Evolutionary conservation across 1,140 invertebrate genomes (phyloP), one percentile per base, ranked within the genome.

Genomic region (Drosophila ambigua): DNA sequence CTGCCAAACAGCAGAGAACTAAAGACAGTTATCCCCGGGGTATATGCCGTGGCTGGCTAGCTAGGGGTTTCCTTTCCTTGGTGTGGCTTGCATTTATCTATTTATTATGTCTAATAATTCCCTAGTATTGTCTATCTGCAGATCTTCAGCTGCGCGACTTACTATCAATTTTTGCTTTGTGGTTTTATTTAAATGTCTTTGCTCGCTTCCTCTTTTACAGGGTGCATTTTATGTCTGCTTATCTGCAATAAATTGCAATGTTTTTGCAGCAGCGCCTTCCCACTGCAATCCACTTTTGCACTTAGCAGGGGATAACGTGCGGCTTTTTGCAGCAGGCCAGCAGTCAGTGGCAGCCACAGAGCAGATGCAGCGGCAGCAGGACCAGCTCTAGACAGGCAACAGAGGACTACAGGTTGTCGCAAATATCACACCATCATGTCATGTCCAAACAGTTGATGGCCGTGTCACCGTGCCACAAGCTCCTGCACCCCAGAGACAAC

Each of bases 351-450:
- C n/a, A 13, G 26, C 9, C 11, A 39, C 44, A 39, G 64, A 49
- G 9, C 16, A 31, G 9, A 35, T 35, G 8, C 23, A 41, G 28
- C 26, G 13, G n/a, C 46, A 35, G 24, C 24, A 23, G 54, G 8
- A 16, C 6, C 48, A 5, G 9, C 9, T 35, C 24, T 28, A 15
- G 13, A n/a, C 31, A 31, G 26, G 63, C 55, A 46, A 63, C 58
- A 52, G 63, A 54, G 26, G 45, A 68, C 72, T 67, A 85, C 74
- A 87, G 72, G 75, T 77, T 88, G 83, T 79, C 54, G 83, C 83
- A 87, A 87, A 82, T 88, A 79, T 88, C 79, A 79, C 83, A 88
- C 72, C 84, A 88, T 88, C 76, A 88, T 83, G 83, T 88, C 83
- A 88, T 88, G 83, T 88, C 84, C 83, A 79, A 74, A 88, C 76